phyloP scores from a whole-genome alignment of 2,113 vertebrate species.

The Carollia perspicillata region DNA sequence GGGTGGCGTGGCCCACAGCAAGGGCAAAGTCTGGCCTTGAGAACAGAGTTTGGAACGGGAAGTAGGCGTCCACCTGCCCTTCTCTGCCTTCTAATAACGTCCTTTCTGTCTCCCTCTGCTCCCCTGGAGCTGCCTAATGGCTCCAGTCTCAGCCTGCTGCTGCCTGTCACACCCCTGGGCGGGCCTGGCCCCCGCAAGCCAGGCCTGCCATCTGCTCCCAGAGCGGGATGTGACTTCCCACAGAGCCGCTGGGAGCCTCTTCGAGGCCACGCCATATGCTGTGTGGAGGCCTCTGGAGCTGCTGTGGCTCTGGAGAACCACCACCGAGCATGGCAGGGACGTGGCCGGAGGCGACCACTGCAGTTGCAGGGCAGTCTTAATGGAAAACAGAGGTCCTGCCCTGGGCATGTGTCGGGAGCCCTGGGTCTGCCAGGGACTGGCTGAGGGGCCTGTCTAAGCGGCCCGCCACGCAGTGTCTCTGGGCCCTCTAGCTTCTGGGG shows the following conservation, averaged over 20 bases:
- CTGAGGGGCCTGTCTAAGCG: neutral
- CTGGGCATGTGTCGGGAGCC: accelerated
- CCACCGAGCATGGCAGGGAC: neutral
- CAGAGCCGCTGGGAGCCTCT: neutral
- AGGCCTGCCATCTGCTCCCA: neutral
- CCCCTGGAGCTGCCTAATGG: neutral
- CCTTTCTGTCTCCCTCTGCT: neutral
- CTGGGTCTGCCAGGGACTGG: neutral
- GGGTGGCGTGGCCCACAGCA: too few species aligned
- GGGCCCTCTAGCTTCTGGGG: neutral
- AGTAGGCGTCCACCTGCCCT: neutral
- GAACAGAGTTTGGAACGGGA: neutral
- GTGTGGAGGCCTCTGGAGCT: neutral
- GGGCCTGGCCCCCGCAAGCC: neutral
- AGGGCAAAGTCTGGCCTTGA: neutral
- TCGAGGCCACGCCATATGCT: accelerated
- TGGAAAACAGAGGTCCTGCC: too few species aligned
- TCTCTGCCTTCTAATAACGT: neutral
- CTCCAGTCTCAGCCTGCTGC: neutral
- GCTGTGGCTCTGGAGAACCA: accelerated
- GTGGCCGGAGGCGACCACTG: neutral
- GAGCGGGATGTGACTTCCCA: neutral
- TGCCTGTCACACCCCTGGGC: neutral
- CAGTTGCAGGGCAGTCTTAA: neutral
- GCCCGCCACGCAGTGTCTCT: accelerated